Percentiles rank a stretch among this genome's conserved stretches.
These are phyloP conservation scores for Idaea dimidiata DNA, from an alignment of 2,888 invertebrate genomes.

Conservation along the genomic window DNA sequence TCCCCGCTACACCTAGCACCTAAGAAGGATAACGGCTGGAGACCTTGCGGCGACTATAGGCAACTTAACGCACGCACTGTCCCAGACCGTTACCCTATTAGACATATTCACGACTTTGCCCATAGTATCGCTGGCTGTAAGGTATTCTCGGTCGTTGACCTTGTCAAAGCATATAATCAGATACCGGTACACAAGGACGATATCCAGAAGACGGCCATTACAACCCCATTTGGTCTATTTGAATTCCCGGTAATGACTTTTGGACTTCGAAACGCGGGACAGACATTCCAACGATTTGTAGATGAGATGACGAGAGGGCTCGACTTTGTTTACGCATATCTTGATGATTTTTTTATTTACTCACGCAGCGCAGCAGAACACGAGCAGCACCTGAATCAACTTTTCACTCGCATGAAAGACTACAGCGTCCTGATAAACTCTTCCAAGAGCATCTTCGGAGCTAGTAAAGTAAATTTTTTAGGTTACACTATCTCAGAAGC, in stretches of 20 bases:
- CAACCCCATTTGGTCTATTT: constrained; percentile 20
- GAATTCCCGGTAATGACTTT: constrained; percentile 25
- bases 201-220: constrained; percentile 24
- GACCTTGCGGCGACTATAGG: constrained; percentile 29
- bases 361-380: background rate
- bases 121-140: constrained; percentile 31
- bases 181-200: constrained; percentile 20
- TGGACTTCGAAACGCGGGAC: constrained; percentile 19
- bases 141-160: constrained; percentile 41
- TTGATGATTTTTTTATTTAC: constrained; percentile 9
- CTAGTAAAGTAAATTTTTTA: background rate
- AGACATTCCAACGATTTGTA: background rate
- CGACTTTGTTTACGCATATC: constrained; percentile 3
- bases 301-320: no score
- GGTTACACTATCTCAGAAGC: constrained; percentile 8
- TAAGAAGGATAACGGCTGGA: constrained; percentile 24
- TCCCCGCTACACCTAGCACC: constrained; percentile 25
- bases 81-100: constrained; percentile 40
- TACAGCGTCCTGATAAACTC: constrained; percentile 8
- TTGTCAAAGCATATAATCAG: constrained; percentile 37
- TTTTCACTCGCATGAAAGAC: constrained; percentile 7
- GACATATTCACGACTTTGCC: constrained; percentile 45
- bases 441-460: constrained; percentile 13
- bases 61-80: constrained; percentile 20
- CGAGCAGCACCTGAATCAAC: constrained; percentile 5